Base-by-base conservation (phyloP, 2,797 vertebrate species). In the Gorsachius magnificus region DNA sequence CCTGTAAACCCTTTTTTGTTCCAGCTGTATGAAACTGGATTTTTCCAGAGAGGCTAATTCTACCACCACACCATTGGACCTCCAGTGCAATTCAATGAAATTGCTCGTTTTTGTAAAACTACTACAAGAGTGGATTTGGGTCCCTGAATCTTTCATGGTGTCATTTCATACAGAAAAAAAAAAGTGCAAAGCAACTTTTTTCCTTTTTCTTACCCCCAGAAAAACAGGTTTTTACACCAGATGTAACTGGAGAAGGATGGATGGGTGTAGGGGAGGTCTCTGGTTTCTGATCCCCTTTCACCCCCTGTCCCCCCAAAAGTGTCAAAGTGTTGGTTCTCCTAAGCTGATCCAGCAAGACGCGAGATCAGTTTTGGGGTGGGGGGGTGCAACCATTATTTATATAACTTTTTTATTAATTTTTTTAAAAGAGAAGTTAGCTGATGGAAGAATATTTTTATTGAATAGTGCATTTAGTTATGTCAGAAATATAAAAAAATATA, bases 391-490 rank as follows among this genome's bases (percentile, higher is more conserved):
- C 93, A 96, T 94, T 95, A 96, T 96, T 96, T 96, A 97, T 97
- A 96, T 90, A 96, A 96, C 93, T 94, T 94, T 95, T 95, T 96
- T 93, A 95, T 95, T 95, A 91, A 80, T 94, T 94, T 95, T 95
- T 97, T 88, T 24, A 61, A 94, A 85, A 93, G 93, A 96, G 87
- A 97, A 76, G 91, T 93, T 78, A 89, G 92, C 91, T 58, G 94
- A 93, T 70, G 97, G 93, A 96, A 92, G 89, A 95, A 85, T 95
- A 88, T 97, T 94, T 95, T 94, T 97, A 96, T 97, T 96, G 79
- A 95, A 97, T 94, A 96, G 93, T 96, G 95, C 96, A 94, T 97
- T 97, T 97, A 97, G 95, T 96, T 97, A 95, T 93, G 97, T 96
- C 97, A 95, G 97, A 97, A 97, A 95, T 97, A 97, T 97, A 95